Conservation (phyloP, 2,888 invertebrate species). For the Himalopsyche japonica region DNA sequence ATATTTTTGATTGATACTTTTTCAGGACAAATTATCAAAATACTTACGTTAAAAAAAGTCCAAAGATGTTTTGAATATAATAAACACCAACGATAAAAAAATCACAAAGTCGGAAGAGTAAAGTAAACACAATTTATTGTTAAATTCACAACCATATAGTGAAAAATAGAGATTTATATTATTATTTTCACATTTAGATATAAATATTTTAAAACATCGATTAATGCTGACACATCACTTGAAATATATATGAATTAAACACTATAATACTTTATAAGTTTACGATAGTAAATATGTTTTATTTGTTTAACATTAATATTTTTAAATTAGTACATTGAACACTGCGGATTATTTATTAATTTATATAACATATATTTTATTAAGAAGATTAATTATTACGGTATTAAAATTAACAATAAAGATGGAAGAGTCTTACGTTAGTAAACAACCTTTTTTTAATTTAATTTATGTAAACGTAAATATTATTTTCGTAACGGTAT, state of each 20-base stretch:
- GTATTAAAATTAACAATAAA: conserved; percentile 5
- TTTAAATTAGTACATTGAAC: conserved; percentile 27
- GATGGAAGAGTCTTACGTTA: conserved; percentile 9
- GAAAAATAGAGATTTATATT: background rate
- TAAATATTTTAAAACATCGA: conserved; percentile 6
- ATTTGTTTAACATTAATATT: background rate
- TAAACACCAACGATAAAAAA: background rate
- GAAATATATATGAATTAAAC: conserved; percentile 4
- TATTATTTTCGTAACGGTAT: background rate
- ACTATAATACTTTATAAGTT: conserved; percentile 1
- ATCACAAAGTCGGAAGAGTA: background rate
- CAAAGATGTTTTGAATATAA: background rate
- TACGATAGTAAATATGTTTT: background rate
- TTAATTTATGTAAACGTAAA: background rate
- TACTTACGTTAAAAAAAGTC: background rate
- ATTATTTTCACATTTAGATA: conserved; percentile 3
- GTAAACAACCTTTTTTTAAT: conserved; percentile 6
- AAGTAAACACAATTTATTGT: background rate
- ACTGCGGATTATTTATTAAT: conserved; percentile 22
- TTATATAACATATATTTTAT: conserved; percentile 6
- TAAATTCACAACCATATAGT: background rate
- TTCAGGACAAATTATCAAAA: background rate
- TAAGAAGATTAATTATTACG: background rate
- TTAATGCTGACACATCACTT: conserved; percentile 13
- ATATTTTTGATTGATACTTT: background rate